Evolutionary conservation across 2,797 vertebrate species (phyloP), one percentile per base, ranked within the genome.

Genomic region (Myotis planiceps): DNA sequence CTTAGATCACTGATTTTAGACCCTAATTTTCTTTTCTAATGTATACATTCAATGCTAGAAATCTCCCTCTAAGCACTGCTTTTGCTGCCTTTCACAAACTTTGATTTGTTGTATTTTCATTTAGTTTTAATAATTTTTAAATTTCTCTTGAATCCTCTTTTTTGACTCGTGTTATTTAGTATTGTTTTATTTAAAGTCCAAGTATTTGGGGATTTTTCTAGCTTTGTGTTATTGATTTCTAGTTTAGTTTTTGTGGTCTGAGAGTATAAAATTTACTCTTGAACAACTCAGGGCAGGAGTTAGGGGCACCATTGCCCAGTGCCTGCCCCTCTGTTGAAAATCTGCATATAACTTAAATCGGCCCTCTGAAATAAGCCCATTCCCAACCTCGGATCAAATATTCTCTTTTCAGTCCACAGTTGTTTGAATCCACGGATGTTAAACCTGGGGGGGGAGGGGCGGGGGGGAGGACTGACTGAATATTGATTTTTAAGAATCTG

Each of bases 41-140:
- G n/a, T 21, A 37, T 47, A 6, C 47, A 84, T 66, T 51, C 18
- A 51, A 39, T 65, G 8, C 47, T 78, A 78, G 23, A 88, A 53
- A 37, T 66, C 53, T 78, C 8, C 47, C 29, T 65, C 21, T 45
- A 76, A 84, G 29, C 37, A 66, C 37, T 76, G 71, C 37, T 55
- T 76, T 84, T 76, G 37, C 47, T 47, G 6, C 12, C 75, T 68
- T 25, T 18, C 29, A 76, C 29, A 68, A 34, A 76, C 55, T 92
- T 76, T 45, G 37, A 47, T 55, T 55, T 76, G 23, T 13, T 66
- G 12, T 66, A 29, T 68, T 68, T 84, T 66, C 29, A 53, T 27
- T 66, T 92, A n/a, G 23, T 66, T 84, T 51, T 76, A 92, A 66
- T 92, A 76, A 55, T 12, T 84, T 76, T 76, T 68, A 15, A 83